Conservation (phyloP, 2,797 vertebrate species). For the Coreius guichenoti region DNA sequence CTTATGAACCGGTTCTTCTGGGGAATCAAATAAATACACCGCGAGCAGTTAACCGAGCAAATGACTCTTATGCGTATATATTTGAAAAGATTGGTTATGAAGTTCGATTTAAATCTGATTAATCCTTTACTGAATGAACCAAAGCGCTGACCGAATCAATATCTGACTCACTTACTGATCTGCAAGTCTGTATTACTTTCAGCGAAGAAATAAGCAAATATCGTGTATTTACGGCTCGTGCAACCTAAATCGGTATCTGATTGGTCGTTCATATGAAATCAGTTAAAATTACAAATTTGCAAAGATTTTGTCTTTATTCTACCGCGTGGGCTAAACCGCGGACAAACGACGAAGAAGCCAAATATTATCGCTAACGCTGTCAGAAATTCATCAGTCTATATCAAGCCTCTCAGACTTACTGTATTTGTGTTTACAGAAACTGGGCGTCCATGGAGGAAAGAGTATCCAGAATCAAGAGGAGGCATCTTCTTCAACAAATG, state of each 20-base stretch:
- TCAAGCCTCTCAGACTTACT: constrained; percentile 23
- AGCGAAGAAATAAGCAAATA: neutral
- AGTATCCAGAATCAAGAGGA: constrained; percentile 73
- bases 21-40: neutral
- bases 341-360: neutral
- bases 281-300: neutral
- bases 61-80: neutral
- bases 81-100: neutral
- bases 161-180: neutral
- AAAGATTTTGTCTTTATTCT: neutral
- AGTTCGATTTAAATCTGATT: neutral
- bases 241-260: neutral
- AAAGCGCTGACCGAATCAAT: neutral
- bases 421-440: constrained; percentile 70
- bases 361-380: neutral
- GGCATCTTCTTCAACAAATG: constrained; percentile 82
- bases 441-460: constrained; percentile 74
- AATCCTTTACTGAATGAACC: neutral
- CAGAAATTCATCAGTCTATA: neutral
- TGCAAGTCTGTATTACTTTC: neutral
- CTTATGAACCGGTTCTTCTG: neutral
- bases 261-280: neutral
- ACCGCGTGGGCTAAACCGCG: neutral
- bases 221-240: neutral
- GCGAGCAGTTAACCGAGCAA: neutral